A percentile compares a stretch with the other conserved stretches of the same genome.
phyloP scores from a whole-genome alignment of 2,113 vertebrate species.

The Balaenoptera acutorostrata region DNA sequence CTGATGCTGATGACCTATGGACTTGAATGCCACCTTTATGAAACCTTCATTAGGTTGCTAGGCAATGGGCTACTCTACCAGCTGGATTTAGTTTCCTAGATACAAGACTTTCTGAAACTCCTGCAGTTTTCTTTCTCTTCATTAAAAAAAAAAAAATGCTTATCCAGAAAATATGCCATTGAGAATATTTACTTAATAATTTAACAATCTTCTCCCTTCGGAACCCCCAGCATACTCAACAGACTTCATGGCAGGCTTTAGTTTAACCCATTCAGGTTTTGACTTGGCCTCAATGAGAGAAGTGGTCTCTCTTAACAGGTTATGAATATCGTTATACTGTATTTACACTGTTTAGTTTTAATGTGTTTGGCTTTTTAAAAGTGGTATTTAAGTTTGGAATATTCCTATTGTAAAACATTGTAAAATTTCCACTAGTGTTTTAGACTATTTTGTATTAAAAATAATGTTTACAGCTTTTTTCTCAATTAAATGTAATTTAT shows the following conservation, averaged over 20 bases:
- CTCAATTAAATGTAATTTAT: not conserved
- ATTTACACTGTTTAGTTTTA: not conserved
- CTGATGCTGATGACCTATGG: conserved; percentile 33
- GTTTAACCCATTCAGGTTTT: not conserved
- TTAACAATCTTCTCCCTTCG: not conserved
- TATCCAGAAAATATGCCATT: not conserved
- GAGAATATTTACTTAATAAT: not conserved
- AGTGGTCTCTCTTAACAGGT: not conserved
- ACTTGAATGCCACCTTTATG: not conserved
- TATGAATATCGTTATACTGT: not conserved
- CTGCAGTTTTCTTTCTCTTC: conserved; percentile 5
- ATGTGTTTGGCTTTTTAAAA: not conserved
- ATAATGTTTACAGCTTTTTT: not conserved
- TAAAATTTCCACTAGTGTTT: not conserved
- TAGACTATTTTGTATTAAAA: conserved; percentile 2
- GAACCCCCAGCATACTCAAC: not conserved
- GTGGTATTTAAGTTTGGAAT: not conserved
- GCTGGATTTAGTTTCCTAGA: conserved; percentile 26
- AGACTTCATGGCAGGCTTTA: not conserved
- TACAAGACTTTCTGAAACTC: not conserved
- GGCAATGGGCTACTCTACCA: not conserved
- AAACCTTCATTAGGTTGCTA: conserved; percentile 6
- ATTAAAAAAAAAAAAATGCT: not conserved
- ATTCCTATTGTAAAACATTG: not conserved
- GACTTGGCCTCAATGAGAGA: not conserved